Percentiles rank a stretch among this genome's conserved stretches.
Conservation (phyloP, 2,113 vertebrate species). For the Mesembrinibis cayennensis region DNA sequence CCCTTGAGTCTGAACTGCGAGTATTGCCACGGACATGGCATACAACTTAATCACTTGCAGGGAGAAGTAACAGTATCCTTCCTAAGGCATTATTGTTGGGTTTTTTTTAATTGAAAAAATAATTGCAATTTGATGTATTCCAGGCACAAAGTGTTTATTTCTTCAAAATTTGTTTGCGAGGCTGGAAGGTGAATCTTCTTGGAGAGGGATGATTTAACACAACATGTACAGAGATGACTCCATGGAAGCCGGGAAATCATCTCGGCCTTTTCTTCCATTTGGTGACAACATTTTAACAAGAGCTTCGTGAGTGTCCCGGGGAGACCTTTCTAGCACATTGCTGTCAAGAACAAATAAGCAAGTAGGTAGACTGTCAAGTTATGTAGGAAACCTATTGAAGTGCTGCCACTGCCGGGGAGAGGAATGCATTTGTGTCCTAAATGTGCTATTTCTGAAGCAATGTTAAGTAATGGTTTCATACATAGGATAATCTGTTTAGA, state of each 20-base stretch:
- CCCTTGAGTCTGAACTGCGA: background rate
- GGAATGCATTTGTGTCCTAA: background rate
- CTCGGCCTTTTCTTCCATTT: background rate
- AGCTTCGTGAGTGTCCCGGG: background rate
- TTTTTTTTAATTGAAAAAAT: background rate
- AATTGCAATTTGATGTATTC: background rate
- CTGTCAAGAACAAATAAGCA: background rate
- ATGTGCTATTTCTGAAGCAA: background rate
- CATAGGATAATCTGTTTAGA: background rate
- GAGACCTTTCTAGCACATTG: background rate
- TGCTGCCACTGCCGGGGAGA: background rate
- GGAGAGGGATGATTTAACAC: background rate
- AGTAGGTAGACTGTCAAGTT: background rate
- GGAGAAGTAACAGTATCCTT: background rate
- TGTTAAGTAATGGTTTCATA: background rate
- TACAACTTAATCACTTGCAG: background rate
- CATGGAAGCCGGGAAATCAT: background rate
- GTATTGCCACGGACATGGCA: background rate
- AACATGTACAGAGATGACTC: background rate
- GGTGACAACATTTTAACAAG: background rate
- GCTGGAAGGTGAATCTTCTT: background rate
- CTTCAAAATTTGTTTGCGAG: background rate
- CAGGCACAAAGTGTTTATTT: background rate
- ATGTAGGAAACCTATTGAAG: background rate
- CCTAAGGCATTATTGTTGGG: accelerated